A percentile compares a stretch with the other conserved stretches of the same genome.
Evolutionary conservation across 2,888 invertebrate species (phyloP).

Genomic region (Antheraea yamamai): DNA sequence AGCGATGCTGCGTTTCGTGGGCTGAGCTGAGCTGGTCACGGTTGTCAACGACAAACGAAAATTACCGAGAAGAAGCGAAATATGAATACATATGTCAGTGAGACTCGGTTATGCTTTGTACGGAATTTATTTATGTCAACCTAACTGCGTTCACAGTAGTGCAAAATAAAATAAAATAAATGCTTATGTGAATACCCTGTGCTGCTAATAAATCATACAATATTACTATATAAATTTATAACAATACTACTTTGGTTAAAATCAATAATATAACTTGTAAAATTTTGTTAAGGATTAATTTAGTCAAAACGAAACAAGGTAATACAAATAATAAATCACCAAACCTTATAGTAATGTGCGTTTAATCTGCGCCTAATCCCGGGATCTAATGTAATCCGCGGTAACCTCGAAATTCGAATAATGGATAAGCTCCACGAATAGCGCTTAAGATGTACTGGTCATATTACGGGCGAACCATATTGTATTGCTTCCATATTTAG

Average conservation of each 20-base stretch:
- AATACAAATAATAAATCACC: slow-evolving; percentile 11
- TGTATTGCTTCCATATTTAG: slow-evolving; percentile 6
- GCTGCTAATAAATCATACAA: background rate
- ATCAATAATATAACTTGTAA: background rate
- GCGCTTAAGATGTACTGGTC: slow-evolving; percentile 13
- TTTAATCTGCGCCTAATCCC: slow-evolving; percentile 9
- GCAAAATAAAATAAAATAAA: no score
- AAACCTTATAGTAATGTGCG: slow-evolving; percentile 6
- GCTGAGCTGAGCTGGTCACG: no score
- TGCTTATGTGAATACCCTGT: no score
- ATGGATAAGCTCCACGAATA: slow-evolving; percentile 10
- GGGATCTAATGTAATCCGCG: slow-evolving; percentile 12
- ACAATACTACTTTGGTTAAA: background rate
- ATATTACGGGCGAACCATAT: slow-evolving; percentile 4
- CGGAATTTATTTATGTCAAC: no score
- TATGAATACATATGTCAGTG: no score
- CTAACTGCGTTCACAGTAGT: no score
- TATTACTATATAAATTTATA: background rate
- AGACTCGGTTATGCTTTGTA: no score
- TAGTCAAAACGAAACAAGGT: background rate
- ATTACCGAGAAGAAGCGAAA: no score
- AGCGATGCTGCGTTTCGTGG: no score
- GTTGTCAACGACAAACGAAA: no score
- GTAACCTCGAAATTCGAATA: slow-evolving; percentile 13
- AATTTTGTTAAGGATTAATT: background rate